phyloP scores from a whole-genome alignment of 2,888 invertebrate genomes.

The Callimorpha dominula region DNA sequence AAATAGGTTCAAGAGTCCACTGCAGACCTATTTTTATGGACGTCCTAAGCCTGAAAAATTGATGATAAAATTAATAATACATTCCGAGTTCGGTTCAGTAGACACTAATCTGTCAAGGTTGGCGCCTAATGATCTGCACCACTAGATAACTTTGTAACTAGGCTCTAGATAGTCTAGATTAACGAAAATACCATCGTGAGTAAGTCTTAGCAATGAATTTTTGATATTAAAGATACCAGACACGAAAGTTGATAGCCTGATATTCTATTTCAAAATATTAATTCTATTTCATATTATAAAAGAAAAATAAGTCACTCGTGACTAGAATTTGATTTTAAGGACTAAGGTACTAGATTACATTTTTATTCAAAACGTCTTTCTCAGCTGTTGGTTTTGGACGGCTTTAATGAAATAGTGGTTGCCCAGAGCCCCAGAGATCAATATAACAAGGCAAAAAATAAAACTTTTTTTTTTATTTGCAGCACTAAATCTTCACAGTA shows the following conservation, averaged over 20 bases:
- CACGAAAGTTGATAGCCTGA: slow-evolving; percentile 5
- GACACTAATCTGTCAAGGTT: not conserved
- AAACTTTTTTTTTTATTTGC: no score
- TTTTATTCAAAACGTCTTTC: slow-evolving; percentile 2
- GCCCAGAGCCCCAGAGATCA: not conserved
- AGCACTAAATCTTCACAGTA: no score
- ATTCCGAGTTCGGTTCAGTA: not conserved
- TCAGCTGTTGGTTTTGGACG: not conserved
- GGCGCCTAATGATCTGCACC: not conserved
- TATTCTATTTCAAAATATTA: not conserved
- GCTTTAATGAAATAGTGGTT: slow-evolving; percentile 4
- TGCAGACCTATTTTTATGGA: not conserved
- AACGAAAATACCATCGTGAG: not conserved
- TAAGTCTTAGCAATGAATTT: not conserved
- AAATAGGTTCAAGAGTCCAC: not conserved
- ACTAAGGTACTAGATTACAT: not conserved
- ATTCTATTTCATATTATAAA: not conserved
- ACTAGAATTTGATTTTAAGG: slow-evolving; percentile 1
- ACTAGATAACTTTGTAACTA: not conserved
- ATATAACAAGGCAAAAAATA: no score
- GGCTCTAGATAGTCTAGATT: slow-evolving; percentile 5
- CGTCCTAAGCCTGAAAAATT: not conserved
- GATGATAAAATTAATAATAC: not conserved
- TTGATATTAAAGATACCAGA: slow-evolving; percentile 3
- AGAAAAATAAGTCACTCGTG: slow-evolving; percentile 2